Conservation (phyloP, 1,140 invertebrate species). For the Capitella teleta region DNA sequence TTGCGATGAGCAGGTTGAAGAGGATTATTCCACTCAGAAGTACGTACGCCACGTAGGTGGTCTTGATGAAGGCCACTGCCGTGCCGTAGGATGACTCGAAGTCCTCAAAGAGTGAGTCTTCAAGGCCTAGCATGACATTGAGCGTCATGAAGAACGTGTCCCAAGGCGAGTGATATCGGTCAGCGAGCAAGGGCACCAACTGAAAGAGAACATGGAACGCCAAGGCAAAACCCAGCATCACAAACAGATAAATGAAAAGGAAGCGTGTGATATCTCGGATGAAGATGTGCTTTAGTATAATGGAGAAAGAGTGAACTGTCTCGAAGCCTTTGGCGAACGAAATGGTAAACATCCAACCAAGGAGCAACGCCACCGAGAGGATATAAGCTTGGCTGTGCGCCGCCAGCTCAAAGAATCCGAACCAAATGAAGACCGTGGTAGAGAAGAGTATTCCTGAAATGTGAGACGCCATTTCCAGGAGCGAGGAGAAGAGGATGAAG, state of each 20-base stretch:
- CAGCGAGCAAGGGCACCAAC: not conserved
- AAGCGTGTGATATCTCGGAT: constrained; percentile 12
- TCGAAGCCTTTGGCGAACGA: constrained; percentile 12
- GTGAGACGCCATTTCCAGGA: too few relatives aligned
- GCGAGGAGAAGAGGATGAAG: not conserved
- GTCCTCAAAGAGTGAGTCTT: constrained; percentile 7
- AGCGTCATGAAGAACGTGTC: constrained; percentile 11
- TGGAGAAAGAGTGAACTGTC: constrained; percentile 12
- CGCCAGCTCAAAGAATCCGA: not conserved
- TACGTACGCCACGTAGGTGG: constrained; percentile 10
- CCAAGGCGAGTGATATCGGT: not conserved
- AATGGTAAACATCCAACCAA: constrained; percentile 13
- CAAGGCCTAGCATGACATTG: constrained; percentile 13
- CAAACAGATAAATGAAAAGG: constrained; percentile 9
- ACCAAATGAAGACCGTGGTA: constrained; percentile 2
- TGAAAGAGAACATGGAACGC: constrained; percentile 10
- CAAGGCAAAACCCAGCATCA: constrained; percentile 12
- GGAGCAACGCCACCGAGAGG: constrained; percentile 5
- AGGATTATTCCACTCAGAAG: constrained; percentile 11
- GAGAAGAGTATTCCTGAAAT: not conserved
- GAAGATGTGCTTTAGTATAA: constrained; percentile 14
- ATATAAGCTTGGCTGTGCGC: not conserved
- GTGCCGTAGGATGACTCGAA: constrained; percentile 6
- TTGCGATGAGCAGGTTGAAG: constrained; percentile 12
- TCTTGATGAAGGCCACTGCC: not conserved